Base-by-base conservation (phyloP, 2,797 vertebrate species). In the Tragelaphus oryx region DNA sequence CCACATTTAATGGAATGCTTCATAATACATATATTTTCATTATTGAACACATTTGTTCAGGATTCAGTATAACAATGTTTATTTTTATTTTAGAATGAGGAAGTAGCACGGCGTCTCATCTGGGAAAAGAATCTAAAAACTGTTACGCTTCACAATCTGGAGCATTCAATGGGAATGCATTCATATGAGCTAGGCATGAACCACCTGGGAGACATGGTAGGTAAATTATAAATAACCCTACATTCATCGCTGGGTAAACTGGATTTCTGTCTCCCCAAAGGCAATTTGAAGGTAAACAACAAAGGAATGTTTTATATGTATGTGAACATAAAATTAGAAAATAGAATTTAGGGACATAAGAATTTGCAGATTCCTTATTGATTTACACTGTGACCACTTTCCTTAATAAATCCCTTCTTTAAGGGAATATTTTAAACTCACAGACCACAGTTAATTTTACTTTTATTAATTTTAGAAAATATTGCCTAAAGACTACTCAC, bases 101-200 rank as follows among this genome's bases (percentile, higher is more conserved):
- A 99, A 59, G 37, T 50, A 1, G 62, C 33, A 4, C 99, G 99
- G 18, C 98, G 99, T 1, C 91, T 95, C 59, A 98, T 99, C 2
- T 99, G 99, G 99, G 99, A 99, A 98, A 98, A 98, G 96, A 99
- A 99, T 98, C 95, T 99, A 85, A 94, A 97, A 82, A 96, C 99
- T 24, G 99, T 99, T 91, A 98, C 37, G 0, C 90, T 98, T 18
- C 99, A 99, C 95, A 99, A 99, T 95, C 98, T 99, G 96, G 99
- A 99, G 97, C 98, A 98, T 24, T 99, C 99, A 0, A 98, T 99
- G 99, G 99, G 99, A 24, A 97, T 99, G 18, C 99, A 98, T 89
- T 99, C 99, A 28, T 99, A 99, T 81, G 97, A 99, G 0, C 97
- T 99, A 82, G 97, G 97, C 80, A 99, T 99, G 99, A 99, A 99